Percentiles rank a stretch among this genome's conserved stretches.
Conservation (phyloP, 1,140 invertebrate genomes). For the Hyphantria cunea region DNA sequence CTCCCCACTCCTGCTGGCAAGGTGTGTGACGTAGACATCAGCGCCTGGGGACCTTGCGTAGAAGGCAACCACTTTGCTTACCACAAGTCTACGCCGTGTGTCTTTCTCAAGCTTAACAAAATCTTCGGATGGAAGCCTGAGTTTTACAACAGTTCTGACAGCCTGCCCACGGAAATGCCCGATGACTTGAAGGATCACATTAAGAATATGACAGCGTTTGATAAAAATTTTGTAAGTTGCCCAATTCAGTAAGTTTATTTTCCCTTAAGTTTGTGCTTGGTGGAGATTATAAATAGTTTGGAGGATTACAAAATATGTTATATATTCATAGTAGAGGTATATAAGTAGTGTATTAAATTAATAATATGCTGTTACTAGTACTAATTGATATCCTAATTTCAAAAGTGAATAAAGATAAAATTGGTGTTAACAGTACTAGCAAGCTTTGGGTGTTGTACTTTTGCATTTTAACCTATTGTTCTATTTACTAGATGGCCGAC, state of each 20-base stretch:
- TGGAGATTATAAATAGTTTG: no score
- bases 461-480: no score
- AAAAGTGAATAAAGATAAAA: no score
- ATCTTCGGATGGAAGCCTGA: conserved; percentile 90
- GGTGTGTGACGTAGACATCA: conserved; percentile 80
- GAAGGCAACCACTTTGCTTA: conserved; percentile 89
- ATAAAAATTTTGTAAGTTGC: conserved; percentile 71
- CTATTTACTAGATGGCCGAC: no score
- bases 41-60: conserved; percentile 86
- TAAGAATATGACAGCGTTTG: conserved; percentile 84
- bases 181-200: conserved; percentile 85
- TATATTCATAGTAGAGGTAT: no score
- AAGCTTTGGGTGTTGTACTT: no score
- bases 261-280: background rate
- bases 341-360: no score
- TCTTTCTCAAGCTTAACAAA: conserved; percentile 93
- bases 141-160: conserved; percentile 85
- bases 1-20: conserved; percentile 84
- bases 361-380: no score
- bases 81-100: conserved; percentile 89
- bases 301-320: no score
- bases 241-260: background rate
- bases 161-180: conserved; percentile 86
- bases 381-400: no score
- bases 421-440: no score